phyloP scores from a whole-genome alignment of 1,140 invertebrate genomes.

The Ctenoplectra terminalis region DNA sequence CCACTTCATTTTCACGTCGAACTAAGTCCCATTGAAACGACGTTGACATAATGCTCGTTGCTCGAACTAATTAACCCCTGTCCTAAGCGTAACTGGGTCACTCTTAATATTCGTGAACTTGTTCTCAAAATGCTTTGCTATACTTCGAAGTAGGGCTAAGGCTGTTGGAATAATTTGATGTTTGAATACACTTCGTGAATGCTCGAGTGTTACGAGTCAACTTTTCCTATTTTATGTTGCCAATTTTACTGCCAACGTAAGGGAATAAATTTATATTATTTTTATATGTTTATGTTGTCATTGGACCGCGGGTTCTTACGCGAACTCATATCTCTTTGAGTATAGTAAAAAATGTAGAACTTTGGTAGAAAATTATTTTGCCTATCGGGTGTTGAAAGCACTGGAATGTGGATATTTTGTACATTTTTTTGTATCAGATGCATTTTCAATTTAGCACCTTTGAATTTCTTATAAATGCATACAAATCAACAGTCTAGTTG shows the following conservation, averaged over 20 bases:
- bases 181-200: not conserved
- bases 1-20: conserved; percentile 40
- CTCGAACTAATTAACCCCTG: conserved; percentile 22
- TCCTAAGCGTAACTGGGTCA: conserved; percentile 25
- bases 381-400: no score
- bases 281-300: not conserved
- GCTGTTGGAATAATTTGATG: conserved; percentile 24
- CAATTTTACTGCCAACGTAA: not conserved
- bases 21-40: conserved; percentile 30
- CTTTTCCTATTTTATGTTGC: not conserved
- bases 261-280: not conserved
- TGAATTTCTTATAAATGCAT: no score
- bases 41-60: conserved; percentile 29
- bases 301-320: not conserved
- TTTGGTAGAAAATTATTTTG: no score
- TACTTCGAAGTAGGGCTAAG: not conserved
- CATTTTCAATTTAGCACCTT: no score
- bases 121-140: conserved; percentile 16
- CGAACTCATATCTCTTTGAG: no score
- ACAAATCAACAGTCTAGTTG: no score
- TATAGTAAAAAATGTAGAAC: no score
- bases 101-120: conserved; percentile 30
- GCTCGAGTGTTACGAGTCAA: not conserved
- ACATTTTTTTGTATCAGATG: no score
- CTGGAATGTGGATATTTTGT: no score